Evolutionary conservation across 2,888 invertebrate species (phyloP), one percentile per base, ranked within the genome.

Genomic region (Mellilla xanthometata): DNA sequence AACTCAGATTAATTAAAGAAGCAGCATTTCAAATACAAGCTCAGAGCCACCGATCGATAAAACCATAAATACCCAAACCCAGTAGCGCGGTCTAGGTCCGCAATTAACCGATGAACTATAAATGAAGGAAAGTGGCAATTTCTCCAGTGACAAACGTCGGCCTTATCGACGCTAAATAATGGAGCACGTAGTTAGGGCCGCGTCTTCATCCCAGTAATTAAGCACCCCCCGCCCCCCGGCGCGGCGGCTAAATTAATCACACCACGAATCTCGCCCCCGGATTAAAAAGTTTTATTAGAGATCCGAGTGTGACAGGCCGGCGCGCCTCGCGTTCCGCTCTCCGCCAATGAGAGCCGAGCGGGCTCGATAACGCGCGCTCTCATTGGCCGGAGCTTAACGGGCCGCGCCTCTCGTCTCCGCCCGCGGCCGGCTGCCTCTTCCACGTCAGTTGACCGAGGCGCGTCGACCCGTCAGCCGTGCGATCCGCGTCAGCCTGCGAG

Each of bases 251-350:
- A 86, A 89, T 88, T 89, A 89, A 89, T 89, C 88, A 89, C 87
- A 84, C 87, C 74, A 84, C 77, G 82, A 84, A 87, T 87, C 87
- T 81, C 81, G 82, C 84, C 85, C 86, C 85, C 81, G 82, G 87
- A 87, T 87, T 88, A 87, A 87, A 86, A 86, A 87, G 81, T 88
- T 88, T 88, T 88, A 89, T 89, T 89, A 87, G 87, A 82, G 80
- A 77, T 72, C 72, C 68, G 65, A 72, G 72, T 76, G 75, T 81
- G 84, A 82, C 84, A 83, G 62, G 69, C 75, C 65, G 80, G 59
- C 76, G 66, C 81, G 78, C 78, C 79, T 70, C 52, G 54, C 62
- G 50, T 44, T 61, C 62, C 60, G 45, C 52, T 57, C 29, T 52
- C 68, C 24, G 54, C 85, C 83, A 88, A 87, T 85, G 65, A 24